Evolutionary conservation across 37 sponge, comb jelly and placozoan species (phyloP).

Genomic region (Halichondria panicea): DNA sequence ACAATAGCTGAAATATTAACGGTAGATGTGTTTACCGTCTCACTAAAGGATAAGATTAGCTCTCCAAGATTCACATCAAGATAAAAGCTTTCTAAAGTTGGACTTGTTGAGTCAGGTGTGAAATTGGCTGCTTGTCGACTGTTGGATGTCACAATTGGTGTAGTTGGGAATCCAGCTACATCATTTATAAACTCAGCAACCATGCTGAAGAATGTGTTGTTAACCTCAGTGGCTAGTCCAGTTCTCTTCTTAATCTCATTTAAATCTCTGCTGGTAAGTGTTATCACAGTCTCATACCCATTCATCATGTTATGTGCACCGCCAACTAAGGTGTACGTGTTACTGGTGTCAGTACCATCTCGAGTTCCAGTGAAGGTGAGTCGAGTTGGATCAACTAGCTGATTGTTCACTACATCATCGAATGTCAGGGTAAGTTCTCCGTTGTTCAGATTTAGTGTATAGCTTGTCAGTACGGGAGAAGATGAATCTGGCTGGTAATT

Average conservation of each 20-base stretch:
- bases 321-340: conserved; percentile 71
- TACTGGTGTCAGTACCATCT: conserved; percentile 39
- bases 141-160: conserved; percentile 55
- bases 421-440: conserved; percentile 66
- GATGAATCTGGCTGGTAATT: conserved; percentile 52
- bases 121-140: conserved; percentile 51
- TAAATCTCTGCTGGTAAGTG: conserved; percentile 54
- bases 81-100: conserved; percentile 53
- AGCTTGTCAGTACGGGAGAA: conserved; percentile 54
- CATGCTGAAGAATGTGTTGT: conserved; percentile 73
- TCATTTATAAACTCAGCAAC: conserved; percentile 69
- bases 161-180: conserved; percentile 65
- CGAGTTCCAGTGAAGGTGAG: conserved; percentile 61
- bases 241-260: conserved; percentile 74
- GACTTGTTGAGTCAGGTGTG: conserved; percentile 62
- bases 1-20: conserved; percentile 30
- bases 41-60: conserved; percentile 73
- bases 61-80: conserved; percentile 65
- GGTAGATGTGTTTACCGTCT: conserved; percentile 71
- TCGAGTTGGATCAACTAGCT: conserved; percentile 54
- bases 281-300: conserved; percentile 70
- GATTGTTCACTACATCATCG: conserved; percentile 79
- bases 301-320: conserved; percentile 55
- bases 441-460: conserved; percentile 72
- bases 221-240: conserved; percentile 67